Base-by-base conservation (phyloP, 2,888 invertebrate species). In the Drosophila peninsularis region DNA sequence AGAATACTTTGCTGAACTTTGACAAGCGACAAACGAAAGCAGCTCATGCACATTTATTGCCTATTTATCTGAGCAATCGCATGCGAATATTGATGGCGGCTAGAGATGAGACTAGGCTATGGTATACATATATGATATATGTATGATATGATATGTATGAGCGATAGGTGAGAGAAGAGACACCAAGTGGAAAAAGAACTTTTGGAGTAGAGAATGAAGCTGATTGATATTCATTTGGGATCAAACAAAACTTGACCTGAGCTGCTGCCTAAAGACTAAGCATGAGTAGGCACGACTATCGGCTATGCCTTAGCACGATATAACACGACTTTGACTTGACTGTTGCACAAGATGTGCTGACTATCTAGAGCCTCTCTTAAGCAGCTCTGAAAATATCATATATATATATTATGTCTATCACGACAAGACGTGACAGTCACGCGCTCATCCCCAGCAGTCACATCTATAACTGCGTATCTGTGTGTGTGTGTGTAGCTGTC, bases 11-110 rank as follows among this genome's bases (percentile, higher is more conserved):
- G 30, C 67, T 70, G 62, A 67, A 67, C 75, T 71, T 71, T 64
- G 65, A 71, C 78, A 73, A 34, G 34, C 39, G 45, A 65, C 60
- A 73, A 58, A 57, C 50, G 61, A 62, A 64, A 65, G 14, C 72
- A 72, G 47, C 70, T 82, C 75, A 72, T 77, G 63, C 71, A 62
- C 88, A 82, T 74, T 87, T 82, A 87, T 84, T 84, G 88, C 78
- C 85, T 87, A 82, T 84, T 87, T 85, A 87, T 77, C 72, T 62
- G 77, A 78, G 80, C 80, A 68, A 45, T 70, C 67, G 73, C 42
- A 42, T 42, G 62, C 65, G 67, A 58, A 66, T 56, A 27, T 56
- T 70, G 58, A 56, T 66, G 49, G 45, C 30, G 13, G 14, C 56
- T 55, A 37, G 49, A 52, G 47, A 63, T 69, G 45, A 27, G 6